phyloP scores from a whole-genome alignment of 1,140 invertebrate species.

The Drosophila nigrodunni region DNA sequence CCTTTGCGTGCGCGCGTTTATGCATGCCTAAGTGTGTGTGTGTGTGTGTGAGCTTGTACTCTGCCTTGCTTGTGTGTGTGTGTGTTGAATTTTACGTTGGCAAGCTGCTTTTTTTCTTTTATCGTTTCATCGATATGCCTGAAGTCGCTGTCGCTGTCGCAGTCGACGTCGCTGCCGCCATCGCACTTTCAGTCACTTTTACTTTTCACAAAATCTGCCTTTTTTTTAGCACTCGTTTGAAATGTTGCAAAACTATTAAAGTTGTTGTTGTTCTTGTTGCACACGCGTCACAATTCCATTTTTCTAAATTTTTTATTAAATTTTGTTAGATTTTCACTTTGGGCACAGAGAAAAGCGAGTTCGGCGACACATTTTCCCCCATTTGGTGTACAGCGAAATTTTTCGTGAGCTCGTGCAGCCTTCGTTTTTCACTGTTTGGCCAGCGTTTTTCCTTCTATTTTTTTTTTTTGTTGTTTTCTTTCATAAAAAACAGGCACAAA shows the following conservation, averaged over 20 bases:
- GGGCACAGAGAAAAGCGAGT: conserved; percentile 32
- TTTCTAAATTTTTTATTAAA: background rate
- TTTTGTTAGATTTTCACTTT: conserved; percentile 20
- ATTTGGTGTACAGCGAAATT: conserved; percentile 82
- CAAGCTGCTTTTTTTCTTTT: conserved; percentile 53
- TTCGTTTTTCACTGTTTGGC: conserved; percentile 32
- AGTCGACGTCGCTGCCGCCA: too few relatives aligned
- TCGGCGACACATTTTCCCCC: conserved; percentile 55
- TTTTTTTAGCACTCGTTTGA: conserved; percentile 26
- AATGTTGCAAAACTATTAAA: conserved; percentile 16
- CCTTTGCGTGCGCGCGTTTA: conserved; percentile 34
- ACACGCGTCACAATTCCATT: conserved; percentile 6
- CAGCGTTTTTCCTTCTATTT: conserved; percentile 10
- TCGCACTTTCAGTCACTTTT: conserved; percentile 59
- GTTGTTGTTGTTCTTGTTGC: conserved; percentile 2
- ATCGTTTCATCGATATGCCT: conserved; percentile 69
- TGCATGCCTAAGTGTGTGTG: conserved; percentile 30
- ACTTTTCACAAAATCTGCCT: conserved; percentile 62
- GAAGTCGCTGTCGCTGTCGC: conserved; percentile 6
- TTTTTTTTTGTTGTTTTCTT: conserved; percentile 5
- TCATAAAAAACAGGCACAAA: background rate
- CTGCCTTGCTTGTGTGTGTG: conserved; percentile 32
- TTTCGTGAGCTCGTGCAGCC: conserved; percentile 59
- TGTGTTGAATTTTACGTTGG: conserved; percentile 70
- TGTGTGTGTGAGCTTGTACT: conserved; percentile 42